Conservation (phyloP, 1,140 invertebrate species). For the Ceratoteleas bidentatus region DNA sequence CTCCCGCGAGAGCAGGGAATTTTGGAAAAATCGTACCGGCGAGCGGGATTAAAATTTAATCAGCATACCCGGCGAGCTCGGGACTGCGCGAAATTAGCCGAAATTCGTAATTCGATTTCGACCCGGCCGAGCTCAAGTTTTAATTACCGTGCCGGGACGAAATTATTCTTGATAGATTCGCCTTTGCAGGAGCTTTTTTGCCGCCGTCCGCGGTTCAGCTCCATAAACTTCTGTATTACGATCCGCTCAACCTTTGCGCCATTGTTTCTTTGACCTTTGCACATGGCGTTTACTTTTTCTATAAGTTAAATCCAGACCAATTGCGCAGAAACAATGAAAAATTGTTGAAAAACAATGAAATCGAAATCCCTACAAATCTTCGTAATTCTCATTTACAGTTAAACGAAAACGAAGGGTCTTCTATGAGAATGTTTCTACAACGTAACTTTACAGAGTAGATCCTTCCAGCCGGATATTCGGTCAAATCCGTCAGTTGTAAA, state of each 20-base stretch:
- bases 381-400: too few species aligned
- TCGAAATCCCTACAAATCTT: too few species aligned
- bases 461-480: too few species aligned
- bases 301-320: too few species aligned
- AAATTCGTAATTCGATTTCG: conserved; percentile 46
- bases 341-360: too few species aligned
- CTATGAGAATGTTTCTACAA: too few species aligned
- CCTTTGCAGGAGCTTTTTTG: conserved; percentile 20
- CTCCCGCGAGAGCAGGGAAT: background rate
- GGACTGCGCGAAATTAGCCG: conserved; percentile 21
- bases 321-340: too few species aligned
- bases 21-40: background rate
- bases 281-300: background rate
- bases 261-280: conserved; percentile 26
- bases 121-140: conserved; percentile 28
- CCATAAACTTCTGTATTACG: conserved; percentile 44
- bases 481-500: too few species aligned
- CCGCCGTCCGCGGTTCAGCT: conserved; percentile 3
- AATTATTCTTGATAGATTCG: conserved; percentile 46
- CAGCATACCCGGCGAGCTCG: conserved; percentile 4
- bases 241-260: conserved; percentile 11
- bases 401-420: too few species aligned
- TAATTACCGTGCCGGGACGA: conserved; percentile 27
- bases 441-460: too few species aligned
- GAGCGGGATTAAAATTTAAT: conserved; percentile 33